Evolutionary conservation across 2,888 invertebrate genomes (phyloP).

Genomic region (Scaptomyza reducta): DNA sequence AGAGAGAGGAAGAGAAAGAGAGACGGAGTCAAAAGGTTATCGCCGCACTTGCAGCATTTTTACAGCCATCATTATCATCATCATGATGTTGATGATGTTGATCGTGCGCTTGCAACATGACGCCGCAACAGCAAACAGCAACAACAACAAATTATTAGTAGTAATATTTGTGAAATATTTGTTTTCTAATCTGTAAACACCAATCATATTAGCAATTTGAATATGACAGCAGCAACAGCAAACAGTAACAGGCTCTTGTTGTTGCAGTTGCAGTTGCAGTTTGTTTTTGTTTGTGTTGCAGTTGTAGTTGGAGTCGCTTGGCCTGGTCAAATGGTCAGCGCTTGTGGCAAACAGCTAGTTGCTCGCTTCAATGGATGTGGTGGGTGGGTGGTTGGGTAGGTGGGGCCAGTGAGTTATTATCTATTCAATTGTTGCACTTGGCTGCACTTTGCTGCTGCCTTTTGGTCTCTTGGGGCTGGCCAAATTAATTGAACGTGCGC

Average conservation of each 20-base stretch:
- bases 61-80: constrained; percentile 63
- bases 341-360: constrained; percentile 50
- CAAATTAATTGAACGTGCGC: constrained; percentile 74
- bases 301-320: constrained; percentile 30
- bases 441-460: constrained; percentile 53
- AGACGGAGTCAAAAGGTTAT: constrained; percentile 82
- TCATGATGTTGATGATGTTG: constrained; percentile 40
- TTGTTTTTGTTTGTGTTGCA: neutral
- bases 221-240: constrained; percentile 78
- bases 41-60: constrained; percentile 76
- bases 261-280: constrained; percentile 12
- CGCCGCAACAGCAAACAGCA: constrained; percentile 38
- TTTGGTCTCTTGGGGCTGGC: constrained; percentile 52
- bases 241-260: constrained; percentile 74
- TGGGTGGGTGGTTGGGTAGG: constrained; percentile 75
- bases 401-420: constrained; percentile 83
- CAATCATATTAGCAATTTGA: constrained; percentile 84
- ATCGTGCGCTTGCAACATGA: constrained; percentile 54
- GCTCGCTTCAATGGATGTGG: constrained; percentile 41
- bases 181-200: constrained; percentile 84
- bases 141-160: constrained; percentile 73
- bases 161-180: constrained; percentile 83
- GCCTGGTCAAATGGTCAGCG: constrained; percentile 68
- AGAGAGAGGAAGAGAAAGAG: neutral
- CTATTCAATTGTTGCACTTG: constrained; percentile 82